Evolutionary conservation across 2,888 invertebrate genomes (phyloP).

Genomic region (Ichneumoninae sp.): DNA sequence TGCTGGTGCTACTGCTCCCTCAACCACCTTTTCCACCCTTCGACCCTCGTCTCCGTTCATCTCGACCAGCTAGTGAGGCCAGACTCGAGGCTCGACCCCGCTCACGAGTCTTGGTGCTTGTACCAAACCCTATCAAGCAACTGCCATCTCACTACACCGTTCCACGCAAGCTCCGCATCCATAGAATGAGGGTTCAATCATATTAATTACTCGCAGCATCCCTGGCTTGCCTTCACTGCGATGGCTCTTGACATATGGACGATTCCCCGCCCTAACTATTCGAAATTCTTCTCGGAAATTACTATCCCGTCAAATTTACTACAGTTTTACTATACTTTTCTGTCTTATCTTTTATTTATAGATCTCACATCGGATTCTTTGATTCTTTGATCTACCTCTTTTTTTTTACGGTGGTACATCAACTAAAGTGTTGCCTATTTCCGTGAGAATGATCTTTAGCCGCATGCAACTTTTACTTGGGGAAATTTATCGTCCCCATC

Average conservation of each 20-base stretch:
- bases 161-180: constrained; percentile 62
- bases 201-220: constrained; percentile 78
- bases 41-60: constrained; percentile 45
- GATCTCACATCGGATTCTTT: background rate
- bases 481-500: constrained; percentile 25
- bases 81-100: constrained; percentile 66
- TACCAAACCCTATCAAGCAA: constrained; percentile 56
- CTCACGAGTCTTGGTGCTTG: constrained; percentile 33
- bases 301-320: background rate
- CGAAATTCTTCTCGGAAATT: constrained; percentile 1
- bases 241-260: constrained; percentile 67
- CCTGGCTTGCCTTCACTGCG: constrained; percentile 40
- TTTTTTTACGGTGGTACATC: background rate
- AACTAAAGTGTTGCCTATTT: constrained; percentile 25
- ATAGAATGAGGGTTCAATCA: constrained; percentile 75
- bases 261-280: background rate
- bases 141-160: constrained; percentile 57
- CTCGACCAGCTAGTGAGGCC: constrained; percentile 48
- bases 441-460: background rate
- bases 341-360: background rate
- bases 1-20: constrained; percentile 32
- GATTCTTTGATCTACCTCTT: background rate
- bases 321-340: background rate
- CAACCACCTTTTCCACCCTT: constrained; percentile 20
- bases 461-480: constrained; percentile 17